A percentile compares a stretch with the other conserved stretches of the same genome.
Evolutionary conservation across 2,888 invertebrate species (phyloP).

Genomic region (Diabrotica balteata): DNA sequence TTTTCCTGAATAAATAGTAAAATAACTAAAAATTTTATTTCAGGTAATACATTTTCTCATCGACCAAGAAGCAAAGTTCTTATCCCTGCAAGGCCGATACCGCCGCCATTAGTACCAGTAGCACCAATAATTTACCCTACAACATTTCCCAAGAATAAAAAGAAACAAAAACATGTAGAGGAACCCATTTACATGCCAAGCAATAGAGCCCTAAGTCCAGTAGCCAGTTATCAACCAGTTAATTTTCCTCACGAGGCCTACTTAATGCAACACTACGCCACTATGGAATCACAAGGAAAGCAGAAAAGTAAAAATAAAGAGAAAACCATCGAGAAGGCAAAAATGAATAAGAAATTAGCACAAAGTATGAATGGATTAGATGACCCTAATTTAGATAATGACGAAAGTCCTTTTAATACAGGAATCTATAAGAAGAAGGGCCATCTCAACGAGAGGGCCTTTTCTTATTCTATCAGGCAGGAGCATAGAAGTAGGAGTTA

Average conservation of each 20-base stretch:
- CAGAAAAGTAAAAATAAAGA: slow-evolving; percentile 48
- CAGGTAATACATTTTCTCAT: slow-evolving; percentile 52
- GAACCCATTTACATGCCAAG: slow-evolving; percentile 68
- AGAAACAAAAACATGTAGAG: slow-evolving; percentile 63
- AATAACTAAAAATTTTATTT: slow-evolving; percentile 13
- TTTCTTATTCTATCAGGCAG: slow-evolving; percentile 92
- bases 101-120: slow-evolving; percentile 54
- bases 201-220: slow-evolving; percentile 65
- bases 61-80: slow-evolving; percentile 65
- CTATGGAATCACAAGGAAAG: slow-evolving; percentile 59
- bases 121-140: slow-evolving; percentile 60
- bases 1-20: background rate
- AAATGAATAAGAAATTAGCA: slow-evolving; percentile 68
- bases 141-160: slow-evolving; percentile 65
- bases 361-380: slow-evolving; percentile 74
- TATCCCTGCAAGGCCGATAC: slow-evolving; percentile 66
- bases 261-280: slow-evolving; percentile 66
- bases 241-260: slow-evolving; percentile 68
- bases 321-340: slow-evolving; percentile 67
- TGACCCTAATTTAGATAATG: slow-evolving; percentile 55
- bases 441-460: slow-evolving; percentile 90
- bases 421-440: slow-evolving; percentile 92
- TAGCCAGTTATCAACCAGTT: slow-evolving; percentile 65
- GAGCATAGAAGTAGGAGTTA: slow-evolving; percentile 93
- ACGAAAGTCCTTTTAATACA: slow-evolving; percentile 72